Conservation (phyloP, 2,113 vertebrate species). For the Carollia perspicillata region DNA sequence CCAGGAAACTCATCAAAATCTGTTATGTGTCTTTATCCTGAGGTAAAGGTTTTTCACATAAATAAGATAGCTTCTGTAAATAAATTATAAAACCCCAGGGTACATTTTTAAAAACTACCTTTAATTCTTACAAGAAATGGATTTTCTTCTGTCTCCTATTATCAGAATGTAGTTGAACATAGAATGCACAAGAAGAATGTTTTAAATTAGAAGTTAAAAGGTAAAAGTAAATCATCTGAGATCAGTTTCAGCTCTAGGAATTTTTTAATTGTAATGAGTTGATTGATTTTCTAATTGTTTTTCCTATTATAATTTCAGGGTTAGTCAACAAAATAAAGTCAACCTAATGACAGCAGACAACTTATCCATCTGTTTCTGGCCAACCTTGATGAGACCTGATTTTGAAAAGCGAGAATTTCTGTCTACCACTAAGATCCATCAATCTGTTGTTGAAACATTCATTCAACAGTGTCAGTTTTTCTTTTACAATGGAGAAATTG, state of each 20-base stretch:
- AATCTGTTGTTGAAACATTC: slow-evolving; percentile 97
- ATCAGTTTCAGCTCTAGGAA: neutral
- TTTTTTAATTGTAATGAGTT: slow-evolving; percentile 44
- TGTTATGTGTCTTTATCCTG: neutral
- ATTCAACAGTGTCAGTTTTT: slow-evolving; percentile 98
- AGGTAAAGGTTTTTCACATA: neutral
- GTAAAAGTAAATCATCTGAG: slow-evolving; percentile 29
- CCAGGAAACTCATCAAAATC: neutral
- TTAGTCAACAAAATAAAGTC: slow-evolving; percentile 95
- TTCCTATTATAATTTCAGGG: slow-evolving; percentile 84
- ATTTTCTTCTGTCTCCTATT: slow-evolving; percentile 13
- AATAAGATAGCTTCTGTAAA: neutral
- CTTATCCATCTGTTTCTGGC: slow-evolving; percentile 99
- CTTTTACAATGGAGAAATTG: slow-evolving; percentile 94
- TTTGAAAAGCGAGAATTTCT: slow-evolving; percentile 98
- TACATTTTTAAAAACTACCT: neutral
- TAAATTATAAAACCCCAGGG: neutral
- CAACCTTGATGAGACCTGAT: slow-evolving; percentile 98
- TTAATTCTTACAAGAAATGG: neutral
- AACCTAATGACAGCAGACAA: slow-evolving; percentile 98
- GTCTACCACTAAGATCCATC: slow-evolving; percentile 97
- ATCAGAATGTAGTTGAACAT: slow-evolving; percentile 36
- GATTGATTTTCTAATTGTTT: slow-evolving; percentile 53
- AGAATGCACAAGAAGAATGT: neutral
- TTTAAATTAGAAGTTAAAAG: slow-evolving; percentile 37